Evolutionary conservation across 1,140 invertebrate species (phyloP).

Genomic region (Drosophila orena): DNA sequence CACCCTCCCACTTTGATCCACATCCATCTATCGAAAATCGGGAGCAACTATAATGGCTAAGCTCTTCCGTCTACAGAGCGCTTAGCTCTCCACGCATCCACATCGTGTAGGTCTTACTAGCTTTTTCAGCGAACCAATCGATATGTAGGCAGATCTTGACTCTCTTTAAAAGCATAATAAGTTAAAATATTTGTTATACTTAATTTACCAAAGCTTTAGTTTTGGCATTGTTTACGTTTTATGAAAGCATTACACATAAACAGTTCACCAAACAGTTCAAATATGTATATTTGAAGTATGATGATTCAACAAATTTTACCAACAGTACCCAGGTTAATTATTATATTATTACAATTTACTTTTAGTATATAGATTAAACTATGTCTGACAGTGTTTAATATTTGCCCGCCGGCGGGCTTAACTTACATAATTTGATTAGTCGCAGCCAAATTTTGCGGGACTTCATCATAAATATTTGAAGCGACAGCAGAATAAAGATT

Average conservation of each 20-base stretch:
- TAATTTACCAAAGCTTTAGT: too few relatives aligned
- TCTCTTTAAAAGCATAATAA: too few relatives aligned
- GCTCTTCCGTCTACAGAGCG: conserved; percentile 10
- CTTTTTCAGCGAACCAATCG: background rate
- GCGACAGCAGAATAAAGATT: conserved; percentile 63
- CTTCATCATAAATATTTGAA: conserved; percentile 75
- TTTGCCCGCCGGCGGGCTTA: conserved; percentile 22
- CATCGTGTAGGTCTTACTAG: background rate
- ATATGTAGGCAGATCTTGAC: background rate
- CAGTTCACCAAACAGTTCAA: too few relatives aligned
- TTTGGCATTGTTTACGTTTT: too few relatives aligned
- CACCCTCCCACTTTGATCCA: background rate
- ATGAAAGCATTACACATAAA: too few relatives aligned
- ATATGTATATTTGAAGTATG: too few relatives aligned
- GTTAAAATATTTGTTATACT: too few relatives aligned
- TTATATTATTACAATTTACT: background rate
- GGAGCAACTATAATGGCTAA: conserved; percentile 52
- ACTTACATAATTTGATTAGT: conserved; percentile 80
- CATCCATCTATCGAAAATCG: conserved; percentile 27
- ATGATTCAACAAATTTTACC: too few relatives aligned
- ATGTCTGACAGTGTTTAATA: conserved; percentile 3
- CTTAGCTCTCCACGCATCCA: conserved; percentile 12
- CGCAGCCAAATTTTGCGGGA: conserved; percentile 36
- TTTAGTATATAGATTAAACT: background rate
- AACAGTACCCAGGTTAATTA: background rate